phyloP scores from a whole-genome alignment of 2,113 vertebrate species.

The Psittacus erithacus region DNA sequence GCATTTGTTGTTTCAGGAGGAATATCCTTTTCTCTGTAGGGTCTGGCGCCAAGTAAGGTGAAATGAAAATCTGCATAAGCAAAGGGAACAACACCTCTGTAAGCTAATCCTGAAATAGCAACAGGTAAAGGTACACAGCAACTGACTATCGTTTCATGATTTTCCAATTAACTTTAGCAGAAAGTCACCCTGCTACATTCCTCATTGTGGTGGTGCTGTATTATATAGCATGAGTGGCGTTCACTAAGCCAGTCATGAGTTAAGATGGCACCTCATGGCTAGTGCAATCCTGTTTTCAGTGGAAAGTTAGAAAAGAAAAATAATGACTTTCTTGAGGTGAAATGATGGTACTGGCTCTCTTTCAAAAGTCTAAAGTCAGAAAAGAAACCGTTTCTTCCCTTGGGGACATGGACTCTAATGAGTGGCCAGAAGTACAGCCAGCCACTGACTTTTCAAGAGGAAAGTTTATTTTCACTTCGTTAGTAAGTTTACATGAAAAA shows the following conservation, averaged over 20 bases:
- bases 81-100: background rate
- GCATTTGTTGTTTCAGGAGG: background rate
- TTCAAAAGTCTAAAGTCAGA: background rate
- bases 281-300: background rate
- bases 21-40: background rate
- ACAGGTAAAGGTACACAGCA: background rate
- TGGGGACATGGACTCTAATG: background rate
- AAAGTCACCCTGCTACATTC: conserved; percentile 63
- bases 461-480: background rate
- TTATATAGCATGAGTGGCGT: background rate
- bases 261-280: background rate
- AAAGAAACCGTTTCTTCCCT: background rate
- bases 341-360: background rate
- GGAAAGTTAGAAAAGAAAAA: background rate
- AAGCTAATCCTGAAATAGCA: background rate
- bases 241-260: background rate
- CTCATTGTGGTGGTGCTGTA: conserved; percentile 40
- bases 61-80: background rate
- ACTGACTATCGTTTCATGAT: background rate
- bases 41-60: background rate
- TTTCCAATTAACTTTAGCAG: conserved; percentile 31
- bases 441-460: conserved; percentile 11
- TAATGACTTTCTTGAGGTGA: background rate
- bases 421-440: background rate
- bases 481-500: background rate